Evolutionary conservation across 92 coral and sea anemone genomes (phyloP), one percentile per base, ranked within the genome.

Genomic region (Zoanthus sansibaricus): DNA sequence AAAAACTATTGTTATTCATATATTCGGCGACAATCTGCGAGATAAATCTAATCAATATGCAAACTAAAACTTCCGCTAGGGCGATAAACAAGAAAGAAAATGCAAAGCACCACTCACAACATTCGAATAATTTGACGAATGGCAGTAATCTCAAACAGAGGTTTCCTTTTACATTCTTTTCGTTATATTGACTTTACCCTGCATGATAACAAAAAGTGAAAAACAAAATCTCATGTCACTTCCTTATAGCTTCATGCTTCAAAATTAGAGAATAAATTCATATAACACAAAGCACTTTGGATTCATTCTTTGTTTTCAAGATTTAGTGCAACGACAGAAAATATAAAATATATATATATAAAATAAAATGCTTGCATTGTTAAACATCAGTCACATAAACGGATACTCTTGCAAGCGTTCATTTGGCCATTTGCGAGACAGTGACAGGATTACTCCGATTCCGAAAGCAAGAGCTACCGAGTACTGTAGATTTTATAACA

Each of bases 31-130:
- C 20, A 52, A 62, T 42, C 64, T 58, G 10, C 21, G 51, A 46
- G 62, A 64, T 64, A 66, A 66, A 16, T 18, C 66, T 13, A 76
- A 45, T 67, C 14, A 62, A 6, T 80, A 66, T 80, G 74, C 73
- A 80, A 67, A 66, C 56, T 44, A 16, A 51, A 46, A 66, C 85
- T 80, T 80, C 85, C 85, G 85, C 44, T 64, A 79, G 45, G 56
- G 18, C 72, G 6, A 25, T 64, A 58, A 21, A 45, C 59, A 72
- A 71, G 21, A 45, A 14, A 21, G 21, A 18, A 64, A 44, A 14
- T 11, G 52, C 54, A 51, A 76, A 17, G 54, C 61, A 76, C 20
- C 47, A 75, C 44, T 20, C 18, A 20, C 20, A 21, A 69, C 9
- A 49, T 11, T 49, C 55, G 55, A 49, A 49, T 49, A 49, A 3